These are phyloP conservation scores for Holothuria glaberrima DNA, from an alignment of 35 echinoderm and acorn worm genomes.

Conservation along the genomic window DNA sequence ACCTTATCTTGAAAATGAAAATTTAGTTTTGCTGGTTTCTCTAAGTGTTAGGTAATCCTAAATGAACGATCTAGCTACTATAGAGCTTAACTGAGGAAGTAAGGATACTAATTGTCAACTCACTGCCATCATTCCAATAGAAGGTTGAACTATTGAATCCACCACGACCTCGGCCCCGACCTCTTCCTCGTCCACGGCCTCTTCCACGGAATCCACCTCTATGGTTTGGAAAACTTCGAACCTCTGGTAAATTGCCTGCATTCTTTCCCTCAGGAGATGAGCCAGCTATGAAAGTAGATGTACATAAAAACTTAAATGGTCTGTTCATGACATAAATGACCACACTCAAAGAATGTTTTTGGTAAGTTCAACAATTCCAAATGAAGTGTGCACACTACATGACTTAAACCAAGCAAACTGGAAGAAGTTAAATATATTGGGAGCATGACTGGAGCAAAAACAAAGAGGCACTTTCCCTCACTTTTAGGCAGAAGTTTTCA, in stretches of 20 bases:
- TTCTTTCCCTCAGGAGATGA: neutral
- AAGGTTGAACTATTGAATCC: conserved; percentile 56
- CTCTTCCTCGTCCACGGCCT: conserved; percentile 80
- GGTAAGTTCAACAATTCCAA: neutral
- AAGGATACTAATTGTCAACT: too few species aligned
- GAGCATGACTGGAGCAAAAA: neutral
- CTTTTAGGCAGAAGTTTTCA: too few species aligned
- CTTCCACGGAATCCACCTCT: conserved; percentile 59
- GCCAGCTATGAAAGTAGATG: neutral
- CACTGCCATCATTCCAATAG: conserved; percentile 31
- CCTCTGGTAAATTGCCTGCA: neutral
- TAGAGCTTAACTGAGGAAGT: too few species aligned
- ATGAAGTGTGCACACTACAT: neutral
- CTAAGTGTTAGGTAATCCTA: too few species aligned
- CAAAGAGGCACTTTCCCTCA: too few species aligned
- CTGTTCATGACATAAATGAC: too few species aligned
- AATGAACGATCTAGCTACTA: too few species aligned
- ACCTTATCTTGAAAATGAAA: too few species aligned
- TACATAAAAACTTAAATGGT: too few species aligned
- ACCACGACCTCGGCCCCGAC: conserved; percentile 72
- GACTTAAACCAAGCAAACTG: neutral
- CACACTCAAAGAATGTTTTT: too few species aligned
- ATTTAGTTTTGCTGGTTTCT: too few species aligned
- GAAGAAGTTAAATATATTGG: neutral
- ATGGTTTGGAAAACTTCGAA: neutral